Base-by-base conservation (phyloP, 2,888 invertebrate species). In the Tuberolachnus salignus region DNA sequence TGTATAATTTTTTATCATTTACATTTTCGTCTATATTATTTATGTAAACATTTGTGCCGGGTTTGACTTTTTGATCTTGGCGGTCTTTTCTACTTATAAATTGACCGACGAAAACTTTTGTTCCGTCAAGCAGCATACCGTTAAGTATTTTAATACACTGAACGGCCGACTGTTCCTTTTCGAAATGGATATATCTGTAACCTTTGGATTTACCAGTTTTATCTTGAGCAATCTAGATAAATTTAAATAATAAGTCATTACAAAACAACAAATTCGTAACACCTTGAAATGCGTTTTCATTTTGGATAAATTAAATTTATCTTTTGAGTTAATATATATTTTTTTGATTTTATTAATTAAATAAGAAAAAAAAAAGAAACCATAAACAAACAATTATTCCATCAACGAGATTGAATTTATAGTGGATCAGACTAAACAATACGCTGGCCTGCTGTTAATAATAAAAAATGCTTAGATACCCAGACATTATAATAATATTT, bases 101-200 rank as follows among this genome's bases (percentile, higher is more conserved):
- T 86, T 95, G 92, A 83, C 99, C 99, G 82, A 99, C 97, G 86
- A 94, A 97, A 11, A 95, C 85, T 89, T 98, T 99, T 87, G 98
- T 98, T 80, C 95, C 96, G 86, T 98, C 98, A 84, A 99, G 88
- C 88, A 99, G 92, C 99, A 99, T 99, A 83, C 93, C 93, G 87
- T 99, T 99, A 81, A 99, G 98, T 87, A 97, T 98, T 84, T 97
- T 95, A 85, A 99, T 99, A 78, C 98, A 98, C 85, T 94, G 95
- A 85, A 94, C 94, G 34, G 98, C 98, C 42, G 97, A 95, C 88
- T 98, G 97, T 87, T 98, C 97, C 75, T 97, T 97, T 88, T 98
- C 98, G 88, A 98, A 98, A 87, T 98, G 98, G 42, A 98, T 98
- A 88, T 98, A 98, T 69, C 98, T 98, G 87, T 98, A 98, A 73